Evolutionary conservation across 2,888 invertebrate species (phyloP).

Genomic region (Dolichopus griseipennis): DNA sequence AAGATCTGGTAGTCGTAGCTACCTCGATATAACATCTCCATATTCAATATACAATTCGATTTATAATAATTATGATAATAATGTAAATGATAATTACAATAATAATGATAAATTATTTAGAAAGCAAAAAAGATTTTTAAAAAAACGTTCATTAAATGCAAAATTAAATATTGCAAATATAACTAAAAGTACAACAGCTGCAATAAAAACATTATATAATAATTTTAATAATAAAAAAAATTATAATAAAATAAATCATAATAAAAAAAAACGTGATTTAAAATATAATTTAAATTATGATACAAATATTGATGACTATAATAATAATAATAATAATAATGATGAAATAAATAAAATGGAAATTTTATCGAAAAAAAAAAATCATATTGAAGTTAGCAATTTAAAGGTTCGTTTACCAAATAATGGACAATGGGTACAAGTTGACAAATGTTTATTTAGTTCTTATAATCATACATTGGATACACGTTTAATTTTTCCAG

Average conservation of each 20-base stretch:
- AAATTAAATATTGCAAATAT: conserved; percentile 12
- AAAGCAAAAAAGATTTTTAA: conserved; percentile 18
- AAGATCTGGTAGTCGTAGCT: conserved; percentile 31
- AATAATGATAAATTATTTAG: too few relatives aligned
- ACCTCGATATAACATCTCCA: conserved; percentile 31
- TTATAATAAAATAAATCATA: neutral
- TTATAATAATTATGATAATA: conserved; percentile 29
- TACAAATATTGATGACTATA: neutral
- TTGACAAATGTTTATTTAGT: conserved; percentile 68
- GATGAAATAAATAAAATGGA: neutral
- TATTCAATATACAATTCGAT: conserved; percentile 38
- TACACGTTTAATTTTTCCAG: conserved; percentile 68
- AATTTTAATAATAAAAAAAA: too few relatives aligned
- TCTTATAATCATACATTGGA: conserved; percentile 64
- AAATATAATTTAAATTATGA: neutral
- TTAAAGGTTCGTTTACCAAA: conserved; percentile 54
- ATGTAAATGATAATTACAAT: conserved; percentile 15
- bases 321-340: neutral
- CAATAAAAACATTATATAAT: too few relatives aligned
- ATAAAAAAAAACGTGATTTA: neutral
- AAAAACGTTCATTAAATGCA: neutral
- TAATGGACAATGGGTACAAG: conserved; percentile 56
- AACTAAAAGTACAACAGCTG: neutral
- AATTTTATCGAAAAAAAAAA: neutral
- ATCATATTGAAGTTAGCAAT: conserved; percentile 33